Evolutionary conservation across 53 echinoderm and acorn worm species (phyloP).

Genomic region (Paracentrotus lividus): DNA sequence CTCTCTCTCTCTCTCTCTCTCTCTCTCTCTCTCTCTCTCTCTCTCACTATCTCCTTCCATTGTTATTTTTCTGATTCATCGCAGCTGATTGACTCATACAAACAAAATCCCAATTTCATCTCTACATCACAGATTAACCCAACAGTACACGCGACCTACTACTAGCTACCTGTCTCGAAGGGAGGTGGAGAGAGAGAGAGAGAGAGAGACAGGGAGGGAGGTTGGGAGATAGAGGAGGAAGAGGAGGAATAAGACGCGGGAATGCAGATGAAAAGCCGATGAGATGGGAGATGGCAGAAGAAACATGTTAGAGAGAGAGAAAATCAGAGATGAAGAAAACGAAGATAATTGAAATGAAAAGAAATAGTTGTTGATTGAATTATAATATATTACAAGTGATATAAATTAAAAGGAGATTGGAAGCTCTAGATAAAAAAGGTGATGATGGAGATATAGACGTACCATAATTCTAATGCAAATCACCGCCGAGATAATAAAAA

Average conservation of each 20-base stretch:
- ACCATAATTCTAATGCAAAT: no score
- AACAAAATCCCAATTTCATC: background rate
- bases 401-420: no score
- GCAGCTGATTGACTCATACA: slow-evolving; percentile 30
- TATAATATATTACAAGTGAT: background rate
- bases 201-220: slow-evolving; percentile 32
- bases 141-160: slow-evolving; percentile 7
- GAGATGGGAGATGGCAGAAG: background rate
- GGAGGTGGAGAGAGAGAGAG: background rate
- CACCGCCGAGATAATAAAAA: background rate
- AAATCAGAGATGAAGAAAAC: background rate
- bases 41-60: slow-evolving; percentile 30
- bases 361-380: background rate
- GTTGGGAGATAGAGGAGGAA: background rate
- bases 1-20: slow-evolving; percentile 30
- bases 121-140: background rate
- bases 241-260: no score
- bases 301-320: background rate
- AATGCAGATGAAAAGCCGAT: background rate
- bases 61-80: slow-evolving; percentile 40
- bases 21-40: slow-evolving; percentile 42
- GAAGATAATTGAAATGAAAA: background rate
- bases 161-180: slow-evolving; percentile 2
- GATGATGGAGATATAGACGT: no score
- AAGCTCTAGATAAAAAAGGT: background rate